A percentile compares a stretch with the other conserved stretches of the same genome.
These are phyloP conservation scores for Buathra laborator DNA, from an alignment of 2,888 invertebrate genomes.

Conservation along the genomic window DNA sequence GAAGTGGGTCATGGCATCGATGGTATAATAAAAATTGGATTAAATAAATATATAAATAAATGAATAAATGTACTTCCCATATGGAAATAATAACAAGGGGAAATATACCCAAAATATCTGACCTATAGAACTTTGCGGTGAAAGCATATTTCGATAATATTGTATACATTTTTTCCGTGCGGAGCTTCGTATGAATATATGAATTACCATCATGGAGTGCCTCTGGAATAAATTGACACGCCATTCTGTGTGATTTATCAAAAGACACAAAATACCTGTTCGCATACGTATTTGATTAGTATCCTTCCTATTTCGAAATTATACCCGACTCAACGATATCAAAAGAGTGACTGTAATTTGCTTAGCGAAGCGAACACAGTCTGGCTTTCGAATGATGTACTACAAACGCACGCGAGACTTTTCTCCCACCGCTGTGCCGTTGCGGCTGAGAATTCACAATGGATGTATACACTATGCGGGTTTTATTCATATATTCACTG, in stretches of 20 bases:
- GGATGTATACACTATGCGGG: conserved; percentile 57
- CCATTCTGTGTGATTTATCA: neutral
- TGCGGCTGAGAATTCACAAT: conserved; percentile 60
- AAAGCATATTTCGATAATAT: too few species aligned
- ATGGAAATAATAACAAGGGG: too few species aligned
- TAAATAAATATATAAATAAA: too few species aligned
- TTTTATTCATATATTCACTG: conserved; percentile 75
- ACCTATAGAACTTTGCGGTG: too few species aligned
- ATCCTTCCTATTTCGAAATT: too few species aligned
- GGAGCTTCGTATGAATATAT: too few species aligned
- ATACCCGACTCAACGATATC: too few species aligned
- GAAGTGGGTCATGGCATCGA: neutral
- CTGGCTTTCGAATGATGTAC: neutral
- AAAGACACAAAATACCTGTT: neutral
- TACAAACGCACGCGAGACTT: conserved; percentile 43
- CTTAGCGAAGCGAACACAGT: neutral
- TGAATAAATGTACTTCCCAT: too few species aligned
- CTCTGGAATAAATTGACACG: neutral
- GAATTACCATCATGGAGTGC: too few species aligned
- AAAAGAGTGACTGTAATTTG: neutral
- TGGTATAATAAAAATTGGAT: neutral
- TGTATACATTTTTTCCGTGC: too few species aligned
- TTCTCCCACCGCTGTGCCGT: conserved; percentile 45
- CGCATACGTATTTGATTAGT: neutral
- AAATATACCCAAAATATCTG: too few species aligned